phyloP scores from a whole-genome alignment of 1,140 invertebrate species.

The Calliopsis andreniformis region DNA sequence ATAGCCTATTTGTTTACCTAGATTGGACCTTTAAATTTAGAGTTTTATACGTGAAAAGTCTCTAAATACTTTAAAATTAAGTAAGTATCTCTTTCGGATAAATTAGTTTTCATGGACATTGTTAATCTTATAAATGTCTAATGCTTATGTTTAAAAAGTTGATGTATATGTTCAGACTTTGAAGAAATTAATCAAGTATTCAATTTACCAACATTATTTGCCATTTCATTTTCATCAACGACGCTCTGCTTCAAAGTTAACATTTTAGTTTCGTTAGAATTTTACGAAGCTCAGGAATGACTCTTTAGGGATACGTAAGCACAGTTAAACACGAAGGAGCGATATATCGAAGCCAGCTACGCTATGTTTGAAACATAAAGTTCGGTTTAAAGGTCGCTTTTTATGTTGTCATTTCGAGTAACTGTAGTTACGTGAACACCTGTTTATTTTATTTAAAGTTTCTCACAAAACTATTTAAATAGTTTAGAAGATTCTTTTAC shows the following conservation, averaged over 20 bases:
- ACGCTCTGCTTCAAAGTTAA: not conserved
- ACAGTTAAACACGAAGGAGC: constrained; percentile 33
- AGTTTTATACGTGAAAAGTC: too few species aligned
- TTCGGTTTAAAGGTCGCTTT: constrained; percentile 36
- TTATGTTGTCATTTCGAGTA: constrained; percentile 42
- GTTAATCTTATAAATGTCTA: too few species aligned
- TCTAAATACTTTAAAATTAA: too few species aligned
- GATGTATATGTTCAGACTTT: too few species aligned
- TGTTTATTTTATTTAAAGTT: not conserved
- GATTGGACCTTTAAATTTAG: too few species aligned
- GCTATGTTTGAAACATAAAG: constrained; percentile 41
- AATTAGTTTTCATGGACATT: too few species aligned
- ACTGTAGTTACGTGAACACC: constrained; percentile 14
- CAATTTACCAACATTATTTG: not conserved
- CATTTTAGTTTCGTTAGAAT: constrained; percentile 21
- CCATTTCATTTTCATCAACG: not conserved
- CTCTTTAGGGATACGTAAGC: constrained; percentile 36
- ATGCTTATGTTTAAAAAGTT: too few species aligned
- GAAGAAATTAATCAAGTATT: too few species aligned
- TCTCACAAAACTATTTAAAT: not conserved
- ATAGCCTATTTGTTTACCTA: too few species aligned
- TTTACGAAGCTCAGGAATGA: constrained; percentile 14
- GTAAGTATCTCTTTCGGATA: too few species aligned
- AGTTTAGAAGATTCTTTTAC: not conserved
- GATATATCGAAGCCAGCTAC: constrained; percentile 28